Percentiles rank a stretch among this genome's conserved stretches.
Evolutionary conservation across 1,140 invertebrate species (phyloP).

Genomic region (Bombus consobrinus): DNA sequence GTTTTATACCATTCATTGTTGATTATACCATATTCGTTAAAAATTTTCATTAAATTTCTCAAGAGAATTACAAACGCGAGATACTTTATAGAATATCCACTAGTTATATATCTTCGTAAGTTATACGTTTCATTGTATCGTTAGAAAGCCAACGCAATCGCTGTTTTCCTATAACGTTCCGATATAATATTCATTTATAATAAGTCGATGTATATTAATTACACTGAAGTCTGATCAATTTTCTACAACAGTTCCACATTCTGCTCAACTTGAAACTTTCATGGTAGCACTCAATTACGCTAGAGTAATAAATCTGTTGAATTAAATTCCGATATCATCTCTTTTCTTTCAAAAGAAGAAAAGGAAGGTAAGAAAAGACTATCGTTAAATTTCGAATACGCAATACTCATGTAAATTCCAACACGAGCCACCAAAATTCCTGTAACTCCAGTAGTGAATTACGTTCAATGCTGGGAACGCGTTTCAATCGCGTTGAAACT

Average conservation of each 20-base stretch:
- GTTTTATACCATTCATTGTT: too few species aligned
- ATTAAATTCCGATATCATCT: too few species aligned
- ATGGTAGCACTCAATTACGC: background rate
- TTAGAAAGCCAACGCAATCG: background rate
- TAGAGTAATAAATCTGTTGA: too few species aligned
- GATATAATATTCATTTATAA: too few species aligned
- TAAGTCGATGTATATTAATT: background rate
- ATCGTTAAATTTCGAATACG: background rate
- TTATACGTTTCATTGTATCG: background rate
- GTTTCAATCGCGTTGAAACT: background rate
- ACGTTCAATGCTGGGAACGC: background rate
- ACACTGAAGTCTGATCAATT: background rate
- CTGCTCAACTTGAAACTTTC: background rate
- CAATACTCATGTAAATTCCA: background rate
- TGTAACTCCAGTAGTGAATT: too few species aligned
- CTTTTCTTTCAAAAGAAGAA: background rate
- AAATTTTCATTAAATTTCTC: too few species aligned
- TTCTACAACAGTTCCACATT: background rate
- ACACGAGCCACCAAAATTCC: background rate
- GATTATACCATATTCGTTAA: too few species aligned
- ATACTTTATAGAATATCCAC: too few species aligned
- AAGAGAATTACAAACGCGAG: too few species aligned
- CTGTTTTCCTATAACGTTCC: background rate
- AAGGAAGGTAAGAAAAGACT: background rate
- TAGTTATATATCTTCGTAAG: background rate